Evolutionary conservation across 2,797 vertebrate genomes (phyloP).

Genomic region (Melanotaenia parkinsoni): DNA sequence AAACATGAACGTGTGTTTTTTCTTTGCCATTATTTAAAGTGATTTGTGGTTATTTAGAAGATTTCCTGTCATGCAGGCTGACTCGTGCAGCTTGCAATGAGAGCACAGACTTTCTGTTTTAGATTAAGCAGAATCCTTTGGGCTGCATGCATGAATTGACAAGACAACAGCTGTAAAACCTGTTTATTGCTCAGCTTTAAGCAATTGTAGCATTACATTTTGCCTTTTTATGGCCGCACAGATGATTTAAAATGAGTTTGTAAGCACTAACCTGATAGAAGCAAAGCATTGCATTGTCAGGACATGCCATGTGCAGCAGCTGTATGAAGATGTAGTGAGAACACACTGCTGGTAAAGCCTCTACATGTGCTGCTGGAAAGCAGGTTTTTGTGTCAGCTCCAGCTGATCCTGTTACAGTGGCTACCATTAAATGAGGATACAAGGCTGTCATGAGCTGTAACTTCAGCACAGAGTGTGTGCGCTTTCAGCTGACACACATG

Average conservation of each 20-base stretch:
- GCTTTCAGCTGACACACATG: slow-evolving; percentile 8
- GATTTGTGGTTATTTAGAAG: slow-evolving; percentile 2
- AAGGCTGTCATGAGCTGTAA: slow-evolving; percentile 25
- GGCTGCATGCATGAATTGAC: neutral
- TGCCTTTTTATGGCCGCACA: neutral
- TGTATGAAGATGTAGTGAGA: neutral
- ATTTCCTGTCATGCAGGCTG: neutral
- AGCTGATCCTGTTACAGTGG: slow-evolving; percentile 37
- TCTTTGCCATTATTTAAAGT: neutral
- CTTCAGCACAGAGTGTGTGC: slow-evolving; percentile 3
- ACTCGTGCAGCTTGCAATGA: neutral
- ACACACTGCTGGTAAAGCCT: slow-evolving; percentile 15
- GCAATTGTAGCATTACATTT: neutral
- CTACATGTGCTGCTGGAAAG: neutral
- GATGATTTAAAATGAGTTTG: neutral
- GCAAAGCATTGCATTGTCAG: neutral
- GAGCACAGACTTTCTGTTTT: neutral
- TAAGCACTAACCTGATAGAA: neutral
- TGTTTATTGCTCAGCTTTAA: neutral
- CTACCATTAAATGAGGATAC: slow-evolving; percentile 36
- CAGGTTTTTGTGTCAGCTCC: slow-evolving; percentile 14
- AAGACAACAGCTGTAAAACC: neutral
- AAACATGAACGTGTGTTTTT: neutral
- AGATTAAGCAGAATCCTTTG: neutral
- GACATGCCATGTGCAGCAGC: neutral